A percentile compares a stretch with the other conserved stretches of the same genome.
Evolutionary conservation across 2,888 invertebrate species (phyloP).

Genomic region (Protophormia terraenovae): DNA sequence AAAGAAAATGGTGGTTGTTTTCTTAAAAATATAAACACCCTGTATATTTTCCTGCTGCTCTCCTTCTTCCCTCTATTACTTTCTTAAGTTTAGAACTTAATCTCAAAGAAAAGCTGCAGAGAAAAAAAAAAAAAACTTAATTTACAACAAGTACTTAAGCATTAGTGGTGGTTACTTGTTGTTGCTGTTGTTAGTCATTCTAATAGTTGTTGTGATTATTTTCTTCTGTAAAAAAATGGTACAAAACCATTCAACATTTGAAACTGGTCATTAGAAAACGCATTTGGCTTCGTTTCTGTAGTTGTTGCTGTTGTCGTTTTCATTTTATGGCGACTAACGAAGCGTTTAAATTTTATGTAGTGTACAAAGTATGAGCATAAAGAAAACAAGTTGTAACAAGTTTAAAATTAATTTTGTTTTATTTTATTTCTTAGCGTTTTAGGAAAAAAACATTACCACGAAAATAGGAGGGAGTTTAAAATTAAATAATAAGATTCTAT

Average conservation of each 20-base stretch:
- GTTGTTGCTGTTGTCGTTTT: no score
- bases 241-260: slow-evolving; percentile 26
- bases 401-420: neutral
- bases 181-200: neutral
- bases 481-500: neutral
- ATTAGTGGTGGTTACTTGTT: neutral
- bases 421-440: neutral
- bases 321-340: slow-evolving; percentile 48
- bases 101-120: slow-evolving; percentile 19
- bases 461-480: neutral
- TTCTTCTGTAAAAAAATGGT: neutral
- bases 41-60: neutral
- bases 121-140: slow-evolving; percentile 31
- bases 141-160: slow-evolving; percentile 27
- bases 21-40: neutral
- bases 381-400: slow-evolving; percentile 2
- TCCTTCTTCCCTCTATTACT: neutral
- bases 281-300: no score
- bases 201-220: neutral
- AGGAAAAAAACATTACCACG: neutral
- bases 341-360: slow-evolving; percentile 46
- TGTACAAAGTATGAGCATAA: neutral
- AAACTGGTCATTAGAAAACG: slow-evolving; percentile 54
- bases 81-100: slow-evolving; percentile 4
- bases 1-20: neutral